Evolutionary conservation across 2,113 vertebrate species (phyloP), one percentile per base, ranked within the genome.

Genomic region (Notechis scutatus): DNA sequence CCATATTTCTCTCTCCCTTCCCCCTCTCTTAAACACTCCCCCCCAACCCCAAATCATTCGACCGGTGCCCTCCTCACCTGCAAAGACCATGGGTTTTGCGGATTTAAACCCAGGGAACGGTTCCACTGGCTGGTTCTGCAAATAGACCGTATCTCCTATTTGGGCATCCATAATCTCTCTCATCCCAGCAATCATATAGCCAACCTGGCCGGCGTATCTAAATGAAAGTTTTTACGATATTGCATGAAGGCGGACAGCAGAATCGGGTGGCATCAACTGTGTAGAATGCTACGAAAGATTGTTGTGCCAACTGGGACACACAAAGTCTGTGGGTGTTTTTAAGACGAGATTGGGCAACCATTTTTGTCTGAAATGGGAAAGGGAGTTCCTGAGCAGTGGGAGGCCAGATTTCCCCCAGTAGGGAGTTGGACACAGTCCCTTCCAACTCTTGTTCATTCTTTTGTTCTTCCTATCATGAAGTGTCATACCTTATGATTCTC

Each of bases 161-260:
- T 99, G 99, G 61, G 99, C 99, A 97, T 99, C 99, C n/a, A 98
- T 98, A 95, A 99, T 98, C 54, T 99, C 98, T 97, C 99, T 99
- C 99, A 99, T 99, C 92, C 99, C 99, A 94, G 99, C 98, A 94
- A 99, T 97, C 50, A 99, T 93, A 95, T 99, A 99, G 91, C 99
- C 99, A 96, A 99, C 99, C 95, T 99, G 99, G 91, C 99, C 99
- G 91, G 99, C 99, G 96, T 98, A 99, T 93, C 99, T 99, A 92
- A 96, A 98, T 95, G 94, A 96, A 97, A 98, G 96, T 50, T 88
- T 91, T 96, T 97, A 90, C 94, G 69, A 91, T 92, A 95, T 95
- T 94, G 9, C 87, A 93, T 95, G 24, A 93, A 88, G 93, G 50
- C 74, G 91, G 7, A 7, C 6, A 47, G 47, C 47, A 47, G 92